phyloP scores from a whole-genome alignment of 2,797 vertebrate species.

The Merluccius polli region DNA sequence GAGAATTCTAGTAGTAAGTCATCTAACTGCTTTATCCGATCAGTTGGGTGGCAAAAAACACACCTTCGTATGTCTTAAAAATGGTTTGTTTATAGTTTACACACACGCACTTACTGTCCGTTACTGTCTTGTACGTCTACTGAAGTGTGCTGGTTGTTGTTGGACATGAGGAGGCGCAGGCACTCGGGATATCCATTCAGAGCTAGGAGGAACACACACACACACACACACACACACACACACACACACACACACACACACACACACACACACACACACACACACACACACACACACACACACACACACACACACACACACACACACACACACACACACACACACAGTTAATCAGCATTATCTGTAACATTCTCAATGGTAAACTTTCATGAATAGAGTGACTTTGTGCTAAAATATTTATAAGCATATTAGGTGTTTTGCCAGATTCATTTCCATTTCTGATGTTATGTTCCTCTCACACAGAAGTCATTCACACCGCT shows the following conservation, averaged over 20 bases:
- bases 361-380: background rate
- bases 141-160: constrained; percentile 82
- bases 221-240: constrained; percentile 9
- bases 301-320: background rate
- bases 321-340: background rate
- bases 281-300: background rate
- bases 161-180: constrained; percentile 87
- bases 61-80: background rate
- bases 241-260: background rate
- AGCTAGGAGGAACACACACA: constrained; percentile 64
- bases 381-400: background rate
- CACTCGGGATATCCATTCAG: constrained; percentile 93
- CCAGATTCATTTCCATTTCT: background rate
- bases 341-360: background rate
- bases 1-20: background rate
- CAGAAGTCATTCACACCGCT: background rate
- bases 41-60: background rate
- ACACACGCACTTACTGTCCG: constrained; percentile 83
- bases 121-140: constrained; percentile 88
- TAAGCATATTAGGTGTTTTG: background rate
- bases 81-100: background rate
- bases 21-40: background rate
- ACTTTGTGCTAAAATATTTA: background rate
- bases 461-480: too few species aligned
- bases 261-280: background rate